Percentiles rank a stretch among this genome's conserved stretches.
Conservation (phyloP, 2,113 vertebrate genomes). For the Triplophysa dalaica region DNA sequence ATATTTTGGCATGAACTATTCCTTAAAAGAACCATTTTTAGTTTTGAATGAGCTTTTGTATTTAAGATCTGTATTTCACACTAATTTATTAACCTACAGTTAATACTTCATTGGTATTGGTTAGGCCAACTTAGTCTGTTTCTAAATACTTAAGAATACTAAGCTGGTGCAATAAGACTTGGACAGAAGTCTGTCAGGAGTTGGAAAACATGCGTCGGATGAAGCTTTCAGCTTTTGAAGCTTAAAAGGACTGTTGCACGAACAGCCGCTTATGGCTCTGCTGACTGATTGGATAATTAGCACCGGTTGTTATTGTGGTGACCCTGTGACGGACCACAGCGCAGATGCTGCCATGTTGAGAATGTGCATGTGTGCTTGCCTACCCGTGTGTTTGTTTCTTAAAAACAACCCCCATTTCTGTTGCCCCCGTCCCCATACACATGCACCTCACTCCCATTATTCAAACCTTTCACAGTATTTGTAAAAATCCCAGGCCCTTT, state of each 20-base stretch:
- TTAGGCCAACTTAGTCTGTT: conserved; percentile 3
- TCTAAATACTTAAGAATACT: conserved; percentile 9
- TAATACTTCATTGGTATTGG: conserved; percentile 20
- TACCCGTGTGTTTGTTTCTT: conserved; percentile 25
- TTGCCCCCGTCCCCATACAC: background rate
- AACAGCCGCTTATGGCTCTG: conserved; percentile 4
- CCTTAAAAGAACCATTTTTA: too few species aligned
- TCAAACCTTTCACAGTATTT: conserved; percentile 37
- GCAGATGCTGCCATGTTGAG: conserved; percentile 40
- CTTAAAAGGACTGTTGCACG: background rate
- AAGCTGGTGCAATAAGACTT: background rate
- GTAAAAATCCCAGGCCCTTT: conserved; percentile 31
- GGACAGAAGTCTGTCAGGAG: background rate
- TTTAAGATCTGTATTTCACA: background rate
- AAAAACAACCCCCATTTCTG: background rate
- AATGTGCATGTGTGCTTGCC: conserved; percentile 34
- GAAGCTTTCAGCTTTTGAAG: background rate
- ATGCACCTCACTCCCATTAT: conserved; percentile 9
- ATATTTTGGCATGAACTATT: too few species aligned
- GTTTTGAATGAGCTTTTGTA: background rate
- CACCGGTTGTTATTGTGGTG: conserved; percentile 32
- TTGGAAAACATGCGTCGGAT: background rate
- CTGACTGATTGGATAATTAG: conserved; percentile 49
- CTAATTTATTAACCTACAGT: background rate
- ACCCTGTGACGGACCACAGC: conserved; percentile 30